Percentiles rank a stretch among this genome's conserved stretches.
Evolutionary conservation across 2,888 invertebrate species (phyloP).

Genomic region (Bimastos eiseni): DNA sequence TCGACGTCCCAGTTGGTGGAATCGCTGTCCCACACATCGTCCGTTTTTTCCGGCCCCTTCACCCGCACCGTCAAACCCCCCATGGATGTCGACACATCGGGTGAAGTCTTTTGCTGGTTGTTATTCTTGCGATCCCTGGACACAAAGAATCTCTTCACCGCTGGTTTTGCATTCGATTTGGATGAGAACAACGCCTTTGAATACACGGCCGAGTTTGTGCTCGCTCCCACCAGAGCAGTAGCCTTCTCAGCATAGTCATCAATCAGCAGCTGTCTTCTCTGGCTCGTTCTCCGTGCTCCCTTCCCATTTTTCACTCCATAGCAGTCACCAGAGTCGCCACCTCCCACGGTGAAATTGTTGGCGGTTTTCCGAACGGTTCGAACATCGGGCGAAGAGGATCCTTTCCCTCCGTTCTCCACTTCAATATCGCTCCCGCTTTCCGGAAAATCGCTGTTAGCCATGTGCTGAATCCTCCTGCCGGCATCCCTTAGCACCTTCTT

Average conservation of each 20-base stretch:
- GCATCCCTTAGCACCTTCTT: slow-evolving; percentile 18
- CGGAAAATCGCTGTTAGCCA: neutral
- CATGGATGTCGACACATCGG: neutral
- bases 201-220: neutral
- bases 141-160: neutral
- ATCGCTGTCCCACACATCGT: slow-evolving; percentile 33
- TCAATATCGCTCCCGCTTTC: neutral
- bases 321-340: neutral
- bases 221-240: neutral
- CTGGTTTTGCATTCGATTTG: neutral
- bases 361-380: neutral
- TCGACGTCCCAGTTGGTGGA: slow-evolving; percentile 33
- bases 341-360: neutral
- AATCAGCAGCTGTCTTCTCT: neutral
- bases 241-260: neutral
- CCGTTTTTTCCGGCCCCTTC: neutral
- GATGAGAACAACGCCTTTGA: neutral
- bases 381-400: neutral
- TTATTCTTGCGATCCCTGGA: slow-evolving; percentile 18
- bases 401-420: neutral
- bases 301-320: neutral
- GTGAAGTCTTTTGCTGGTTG: neutral
- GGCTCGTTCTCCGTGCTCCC: neutral
- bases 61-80: neutral
- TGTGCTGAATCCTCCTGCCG: neutral